phyloP scores from a whole-genome alignment of 2,888 invertebrate species.

The Pyrochroa serraticornis region DNA sequence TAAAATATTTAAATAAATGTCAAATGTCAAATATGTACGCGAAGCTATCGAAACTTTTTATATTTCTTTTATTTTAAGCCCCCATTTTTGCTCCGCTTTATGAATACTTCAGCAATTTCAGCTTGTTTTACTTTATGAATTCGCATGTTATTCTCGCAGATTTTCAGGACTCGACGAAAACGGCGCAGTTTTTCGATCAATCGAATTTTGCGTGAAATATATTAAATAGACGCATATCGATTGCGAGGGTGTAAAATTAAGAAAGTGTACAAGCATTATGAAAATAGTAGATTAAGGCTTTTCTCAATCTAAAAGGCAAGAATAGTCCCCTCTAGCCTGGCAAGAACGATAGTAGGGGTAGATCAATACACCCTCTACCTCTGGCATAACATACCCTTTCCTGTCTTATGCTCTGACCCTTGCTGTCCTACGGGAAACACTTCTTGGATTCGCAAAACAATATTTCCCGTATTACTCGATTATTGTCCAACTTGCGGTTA shows the following conservation, averaged over 20 bases:
- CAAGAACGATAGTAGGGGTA: slow-evolving; percentile 42
- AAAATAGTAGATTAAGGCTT: slow-evolving; percentile 29
- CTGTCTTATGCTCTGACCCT: slow-evolving; percentile 45
- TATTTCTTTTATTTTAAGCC: too few species aligned
- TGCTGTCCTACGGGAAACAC: slow-evolving; percentile 33
- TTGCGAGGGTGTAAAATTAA: slow-evolving; percentile 20
- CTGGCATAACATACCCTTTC: slow-evolving; percentile 43
- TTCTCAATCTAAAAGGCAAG: slow-evolving; percentile 41
- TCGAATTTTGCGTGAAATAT: too few species aligned
- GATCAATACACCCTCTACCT: slow-evolving; percentile 48
- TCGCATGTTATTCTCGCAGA: too few species aligned
- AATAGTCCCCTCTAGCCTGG: slow-evolving; percentile 41
- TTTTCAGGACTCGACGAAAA: too few species aligned
- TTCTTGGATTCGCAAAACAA: slow-evolving; percentile 30
- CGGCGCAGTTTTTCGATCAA: too few species aligned
- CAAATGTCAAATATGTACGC: too few species aligned
- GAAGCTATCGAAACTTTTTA: too few species aligned
- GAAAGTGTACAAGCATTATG: slow-evolving; percentile 20
- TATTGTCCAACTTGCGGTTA: background rate
- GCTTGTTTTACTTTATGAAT: too few species aligned
- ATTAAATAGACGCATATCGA: slow-evolving; percentile 11
- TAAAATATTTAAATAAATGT: too few species aligned
- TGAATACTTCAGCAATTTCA: too few species aligned
- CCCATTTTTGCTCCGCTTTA: too few species aligned
- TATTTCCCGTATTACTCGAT: slow-evolving; percentile 6